Percentiles rank a stretch among this genome's conserved stretches.
These are phyloP conservation scores for Nothocercus julius DNA, from an alignment of 2,113 vertebrate genomes.

Conservation along the genomic window DNA sequence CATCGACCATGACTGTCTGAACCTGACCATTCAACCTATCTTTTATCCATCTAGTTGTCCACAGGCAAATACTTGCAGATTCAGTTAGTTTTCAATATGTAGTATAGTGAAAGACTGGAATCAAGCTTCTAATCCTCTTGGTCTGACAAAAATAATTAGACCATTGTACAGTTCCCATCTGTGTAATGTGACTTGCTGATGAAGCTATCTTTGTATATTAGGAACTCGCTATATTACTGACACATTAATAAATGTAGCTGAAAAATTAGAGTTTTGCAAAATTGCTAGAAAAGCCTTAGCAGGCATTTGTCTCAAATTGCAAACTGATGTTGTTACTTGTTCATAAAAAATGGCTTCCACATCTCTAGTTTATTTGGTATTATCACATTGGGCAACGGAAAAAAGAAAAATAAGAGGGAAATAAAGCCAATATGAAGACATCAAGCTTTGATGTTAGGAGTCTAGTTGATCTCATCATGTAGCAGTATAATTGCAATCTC, in stretches of 20 bases:
- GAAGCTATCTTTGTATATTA: not conserved
- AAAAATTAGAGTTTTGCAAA: not conserved
- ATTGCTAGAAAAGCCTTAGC: not conserved
- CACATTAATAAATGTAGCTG: not conserved
- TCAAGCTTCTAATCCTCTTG: not conserved
- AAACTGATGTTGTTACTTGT: not conserved
- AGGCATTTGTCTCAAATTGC: not conserved
- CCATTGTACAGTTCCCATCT: not conserved
- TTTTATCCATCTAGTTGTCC: not conserved
- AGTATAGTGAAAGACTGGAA: not conserved
- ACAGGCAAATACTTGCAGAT: not conserved
- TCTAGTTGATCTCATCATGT: not conserved
- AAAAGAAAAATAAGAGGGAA: not conserved
- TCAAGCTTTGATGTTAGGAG: conserved; percentile 5
- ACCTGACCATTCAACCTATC: not conserved
- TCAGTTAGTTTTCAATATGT: not conserved
- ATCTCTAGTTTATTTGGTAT: not conserved
- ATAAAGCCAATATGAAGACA: not conserved
- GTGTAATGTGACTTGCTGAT: not conserved
- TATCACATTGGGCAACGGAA: not conserved
- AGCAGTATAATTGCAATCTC: not conserved
- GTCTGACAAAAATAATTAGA: not conserved
- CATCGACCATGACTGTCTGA: not conserved
- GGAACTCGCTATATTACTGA: not conserved
- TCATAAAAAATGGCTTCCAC: not conserved